These are phyloP conservation scores for Poecilia velifera DNA, from an alignment of 2,797 vertebrate genomes.

Conservation along the genomic window DNA sequence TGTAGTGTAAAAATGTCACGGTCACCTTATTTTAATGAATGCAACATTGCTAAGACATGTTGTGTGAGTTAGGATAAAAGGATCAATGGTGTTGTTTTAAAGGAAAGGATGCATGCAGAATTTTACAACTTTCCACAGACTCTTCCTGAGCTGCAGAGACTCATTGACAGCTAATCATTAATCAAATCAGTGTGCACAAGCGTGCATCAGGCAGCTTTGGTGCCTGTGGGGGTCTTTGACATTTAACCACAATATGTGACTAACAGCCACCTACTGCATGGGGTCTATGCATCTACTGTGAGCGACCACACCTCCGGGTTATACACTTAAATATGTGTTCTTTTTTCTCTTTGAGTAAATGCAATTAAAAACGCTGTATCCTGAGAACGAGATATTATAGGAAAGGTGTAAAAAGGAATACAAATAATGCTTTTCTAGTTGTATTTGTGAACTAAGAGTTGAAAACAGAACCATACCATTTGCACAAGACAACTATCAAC, in stretches of 20 bases:
- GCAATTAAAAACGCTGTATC: background rate
- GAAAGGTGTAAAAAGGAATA: background rate
- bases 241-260: conserved; percentile 59
- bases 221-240: conserved; percentile 57
- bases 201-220: conserved; percentile 36
- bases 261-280: conserved; percentile 19
- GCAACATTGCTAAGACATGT: background rate
- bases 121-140: conserved; percentile 21
- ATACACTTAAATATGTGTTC: background rate
- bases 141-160: conserved; percentile 14
- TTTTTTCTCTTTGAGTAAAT: background rate
- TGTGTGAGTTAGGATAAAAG: background rate
- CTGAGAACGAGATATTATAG: too few relatives aligned
- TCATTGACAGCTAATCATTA: conserved; percentile 66
- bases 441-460: background rate
- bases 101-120: background rate
- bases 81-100: background rate
- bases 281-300: conserved; percentile 40
- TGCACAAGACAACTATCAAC: background rate
- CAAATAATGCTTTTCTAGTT: background rate
- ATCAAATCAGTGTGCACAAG: conserved; percentile 62
- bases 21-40: background rate
- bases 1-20: background rate
- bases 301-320: conserved; percentile 28
- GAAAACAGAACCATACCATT: background rate